phyloP scores from a whole-genome alignment of 2,113 vertebrate species.

The Xiphorhynchus elegans region DNA sequence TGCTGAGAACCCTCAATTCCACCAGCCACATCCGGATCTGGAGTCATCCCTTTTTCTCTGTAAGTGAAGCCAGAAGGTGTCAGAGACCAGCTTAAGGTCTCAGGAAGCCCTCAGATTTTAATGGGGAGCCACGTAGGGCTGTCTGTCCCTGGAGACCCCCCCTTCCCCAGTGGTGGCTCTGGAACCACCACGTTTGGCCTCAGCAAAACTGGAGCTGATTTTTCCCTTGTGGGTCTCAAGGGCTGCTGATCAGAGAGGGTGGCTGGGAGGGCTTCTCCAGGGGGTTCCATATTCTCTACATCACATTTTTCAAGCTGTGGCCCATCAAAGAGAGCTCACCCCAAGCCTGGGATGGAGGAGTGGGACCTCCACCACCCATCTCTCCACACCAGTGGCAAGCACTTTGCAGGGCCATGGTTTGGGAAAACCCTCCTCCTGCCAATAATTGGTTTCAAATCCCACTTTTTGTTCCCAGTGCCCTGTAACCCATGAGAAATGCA shows the following conservation, averaged over 20 bases:
- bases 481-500: not conserved
- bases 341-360: not conserved
- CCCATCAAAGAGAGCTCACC: not conserved
- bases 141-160: not conserved
- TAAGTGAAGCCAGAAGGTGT: constrained; percentile 7
- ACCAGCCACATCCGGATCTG: constrained; percentile 77
- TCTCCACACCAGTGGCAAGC: not conserved
- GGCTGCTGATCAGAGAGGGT: not conserved
- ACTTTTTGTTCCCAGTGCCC: not conserved
- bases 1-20: constrained; percentile 79
- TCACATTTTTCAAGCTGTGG: not conserved
- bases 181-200: not conserved
- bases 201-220: not conserved
- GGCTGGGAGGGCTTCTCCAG: not conserved
- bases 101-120: not conserved
- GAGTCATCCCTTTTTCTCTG: constrained; percentile 73
- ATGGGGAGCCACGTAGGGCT: not conserved
- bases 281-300: not conserved
- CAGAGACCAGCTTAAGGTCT: not conserved
- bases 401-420: not conserved
- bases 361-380: not conserved
- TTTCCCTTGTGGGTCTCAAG: not conserved
- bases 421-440: not conserved
- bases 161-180: not conserved
- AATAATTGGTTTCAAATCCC: not conserved